These are phyloP conservation scores for Acanthoscelides obtectus DNA, from an alignment of 2,888 invertebrate species.

Conservation along the genomic window DNA sequence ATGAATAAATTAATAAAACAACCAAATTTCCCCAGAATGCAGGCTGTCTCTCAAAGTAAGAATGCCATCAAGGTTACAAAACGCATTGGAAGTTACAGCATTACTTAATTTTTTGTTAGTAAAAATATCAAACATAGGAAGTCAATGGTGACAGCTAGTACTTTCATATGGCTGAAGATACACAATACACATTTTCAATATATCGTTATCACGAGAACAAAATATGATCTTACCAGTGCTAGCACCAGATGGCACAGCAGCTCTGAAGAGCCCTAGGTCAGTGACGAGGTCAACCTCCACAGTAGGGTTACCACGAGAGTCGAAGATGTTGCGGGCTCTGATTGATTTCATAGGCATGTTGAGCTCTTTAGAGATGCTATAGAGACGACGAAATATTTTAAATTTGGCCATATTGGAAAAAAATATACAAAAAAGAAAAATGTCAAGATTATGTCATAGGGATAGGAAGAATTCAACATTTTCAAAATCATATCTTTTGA, in stretches of 20 bases:
- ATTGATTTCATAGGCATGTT: slow-evolving; percentile 87
- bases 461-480: background rate
- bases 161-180: no score
- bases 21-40: no score
- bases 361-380: slow-evolving; percentile 5
- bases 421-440: background rate
- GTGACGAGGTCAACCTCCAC: slow-evolving; percentile 88
- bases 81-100: no score
- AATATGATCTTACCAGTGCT: slow-evolving; percentile 69
- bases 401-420: background rate
- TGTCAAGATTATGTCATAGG: background rate
- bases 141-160: no score
- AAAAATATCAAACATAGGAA: no score
- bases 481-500: background rate
- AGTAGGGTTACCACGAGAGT: slow-evolving; percentile 98
- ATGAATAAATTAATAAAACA: no score
- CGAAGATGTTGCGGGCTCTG: slow-evolving; percentile 96
- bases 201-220: no score
- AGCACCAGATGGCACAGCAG: slow-evolving; percentile 97
- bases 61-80: no score
- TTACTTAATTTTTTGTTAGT: no score
- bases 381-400: background rate
- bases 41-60: no score
- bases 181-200: no score
- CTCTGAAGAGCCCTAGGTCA: slow-evolving; percentile 80